phyloP scores from a whole-genome alignment of 2,797 vertebrate species.

The Lophius americanus region DNA sequence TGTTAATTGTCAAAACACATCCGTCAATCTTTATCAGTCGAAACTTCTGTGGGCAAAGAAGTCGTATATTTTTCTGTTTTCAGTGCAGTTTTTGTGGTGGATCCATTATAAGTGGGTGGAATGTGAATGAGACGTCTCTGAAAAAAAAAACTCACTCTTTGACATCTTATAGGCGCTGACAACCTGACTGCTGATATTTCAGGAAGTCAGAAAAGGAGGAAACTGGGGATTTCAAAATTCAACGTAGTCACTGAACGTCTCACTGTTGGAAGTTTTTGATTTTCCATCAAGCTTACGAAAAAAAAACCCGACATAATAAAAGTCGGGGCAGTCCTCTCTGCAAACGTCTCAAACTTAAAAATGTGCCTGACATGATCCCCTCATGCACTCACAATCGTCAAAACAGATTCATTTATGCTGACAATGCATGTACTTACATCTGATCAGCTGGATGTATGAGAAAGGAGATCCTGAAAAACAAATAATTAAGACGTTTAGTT shows the following conservation, averaged over 20 bases:
- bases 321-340: too few relatives aligned
- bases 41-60: too few relatives aligned
- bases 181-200: too few relatives aligned
- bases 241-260: background rate
- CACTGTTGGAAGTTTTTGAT: background rate
- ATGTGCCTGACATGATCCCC: background rate
- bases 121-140: too few relatives aligned
- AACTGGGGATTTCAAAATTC: background rate
- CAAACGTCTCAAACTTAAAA: background rate
- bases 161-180: too few relatives aligned
- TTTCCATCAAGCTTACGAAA: background rate
- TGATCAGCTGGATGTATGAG: slow-evolving; percentile 60
- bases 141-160: too few relatives aligned
- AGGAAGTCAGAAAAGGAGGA: background rate
- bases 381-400: background rate
- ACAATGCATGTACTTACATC: slow-evolving; percentile 24
- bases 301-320: background rate
- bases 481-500: background rate
- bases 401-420: background rate
- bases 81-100: too few relatives aligned
- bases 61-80: too few relatives aligned
- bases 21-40: too few relatives aligned
- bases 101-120: too few relatives aligned
- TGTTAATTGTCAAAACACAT: too few relatives aligned
- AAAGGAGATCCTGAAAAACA: slow-evolving; percentile 39